These are phyloP conservation scores for Amazona finschi DNA, from an alignment of 2,797 vertebrate species.

Conservation along the genomic window DNA sequence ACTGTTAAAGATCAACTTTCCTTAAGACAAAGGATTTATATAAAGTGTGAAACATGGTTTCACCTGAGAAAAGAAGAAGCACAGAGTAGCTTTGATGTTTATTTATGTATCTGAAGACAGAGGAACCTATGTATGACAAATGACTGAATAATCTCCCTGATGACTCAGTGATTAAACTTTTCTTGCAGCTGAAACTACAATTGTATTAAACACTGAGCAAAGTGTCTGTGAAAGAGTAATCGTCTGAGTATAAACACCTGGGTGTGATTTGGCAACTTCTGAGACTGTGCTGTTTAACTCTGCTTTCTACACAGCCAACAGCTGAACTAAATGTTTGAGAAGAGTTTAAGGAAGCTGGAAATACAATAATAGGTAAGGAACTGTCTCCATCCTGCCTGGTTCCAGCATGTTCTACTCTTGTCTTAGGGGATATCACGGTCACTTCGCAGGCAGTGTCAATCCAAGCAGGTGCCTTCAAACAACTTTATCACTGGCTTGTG, in stretches of 20 bases:
- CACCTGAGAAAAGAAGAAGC: background rate
- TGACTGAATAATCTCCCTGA: background rate
- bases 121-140: background rate
- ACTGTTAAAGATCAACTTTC: background rate
- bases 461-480: background rate
- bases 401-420: background rate
- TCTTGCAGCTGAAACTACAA: background rate
- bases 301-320: background rate
- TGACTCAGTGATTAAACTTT: background rate
- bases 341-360: background rate
- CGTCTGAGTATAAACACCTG: background rate
- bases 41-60: background rate
- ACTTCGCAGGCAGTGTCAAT: background rate
- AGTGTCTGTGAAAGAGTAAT: background rate
- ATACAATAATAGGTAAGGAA: background rate
- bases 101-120: background rate
- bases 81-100: background rate
- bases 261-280: background rate
- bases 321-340: background rate
- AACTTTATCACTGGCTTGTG: background rate
- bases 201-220: background rate
- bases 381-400: accelerated
- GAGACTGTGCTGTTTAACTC: background rate
- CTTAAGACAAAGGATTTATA: background rate
- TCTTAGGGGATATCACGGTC: background rate